Conservation (phyloP, 2,113 vertebrate species). For the Mionectes macconnelli region DNA sequence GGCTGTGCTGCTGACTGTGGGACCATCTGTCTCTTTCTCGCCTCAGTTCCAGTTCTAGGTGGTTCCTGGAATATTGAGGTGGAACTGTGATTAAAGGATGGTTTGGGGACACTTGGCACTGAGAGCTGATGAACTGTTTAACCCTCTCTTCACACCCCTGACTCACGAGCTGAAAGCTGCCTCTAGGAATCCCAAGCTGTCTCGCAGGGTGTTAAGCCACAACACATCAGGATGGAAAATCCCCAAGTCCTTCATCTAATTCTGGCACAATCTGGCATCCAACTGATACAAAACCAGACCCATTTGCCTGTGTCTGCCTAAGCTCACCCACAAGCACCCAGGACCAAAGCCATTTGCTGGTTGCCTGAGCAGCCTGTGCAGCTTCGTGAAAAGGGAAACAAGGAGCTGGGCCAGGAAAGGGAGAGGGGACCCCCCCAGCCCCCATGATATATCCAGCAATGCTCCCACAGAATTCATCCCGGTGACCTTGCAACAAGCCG, state of each 20-base stretch:
- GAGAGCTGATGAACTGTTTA: not conserved
- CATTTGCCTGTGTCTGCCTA: rapidly evolving
- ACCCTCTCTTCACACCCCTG: not conserved
- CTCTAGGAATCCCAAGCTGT: not conserved
- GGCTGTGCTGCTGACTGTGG: constrained; percentile 22
- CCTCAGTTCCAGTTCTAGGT: constrained; percentile 83
- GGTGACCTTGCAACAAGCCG: not conserved
- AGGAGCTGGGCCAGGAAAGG: not conserved
- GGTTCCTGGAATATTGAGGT: constrained; percentile 67
- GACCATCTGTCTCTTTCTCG: constrained; percentile 76
- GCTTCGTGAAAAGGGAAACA: not conserved
- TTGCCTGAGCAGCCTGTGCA: not conserved
- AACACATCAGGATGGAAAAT: not conserved
- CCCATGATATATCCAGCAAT: rapidly evolving
- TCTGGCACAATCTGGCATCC: not conserved
- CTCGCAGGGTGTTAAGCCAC: rapidly evolving
- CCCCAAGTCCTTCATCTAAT: rapidly evolving
- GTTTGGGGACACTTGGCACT: not conserved
- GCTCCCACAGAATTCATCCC: not conserved
- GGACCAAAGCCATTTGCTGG: not conserved
- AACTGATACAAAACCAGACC: not conserved
- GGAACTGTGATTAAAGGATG: not conserved
- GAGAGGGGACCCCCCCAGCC: not conserved
- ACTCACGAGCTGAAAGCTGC: not conserved
- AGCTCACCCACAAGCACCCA: not conserved